Conservation (phyloP, 1,140 invertebrate genomes). For the Chironomus striatipennis region DNA sequence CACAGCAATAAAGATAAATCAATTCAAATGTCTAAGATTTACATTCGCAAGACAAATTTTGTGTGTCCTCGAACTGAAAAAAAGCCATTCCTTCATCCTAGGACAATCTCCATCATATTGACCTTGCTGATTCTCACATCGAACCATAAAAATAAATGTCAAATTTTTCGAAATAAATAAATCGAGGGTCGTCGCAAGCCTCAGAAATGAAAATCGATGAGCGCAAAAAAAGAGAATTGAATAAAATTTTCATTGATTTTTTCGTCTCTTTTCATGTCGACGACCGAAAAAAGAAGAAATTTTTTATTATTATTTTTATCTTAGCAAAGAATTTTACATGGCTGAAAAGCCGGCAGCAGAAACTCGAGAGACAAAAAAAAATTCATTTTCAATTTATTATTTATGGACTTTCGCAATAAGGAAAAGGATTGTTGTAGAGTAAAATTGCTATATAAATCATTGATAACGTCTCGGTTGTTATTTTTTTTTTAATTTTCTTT, state of each 20-base stretch:
- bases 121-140: too few relatives aligned
- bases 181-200: too few relatives aligned
- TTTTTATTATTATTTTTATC: neutral
- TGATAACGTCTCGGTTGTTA: slow-evolving; percentile 7
- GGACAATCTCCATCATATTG: too few relatives aligned
- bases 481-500: neutral
- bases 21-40: too few relatives aligned
- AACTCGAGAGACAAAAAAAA: neutral
- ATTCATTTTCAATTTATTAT: neutral
- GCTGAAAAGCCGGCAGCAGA: neutral
- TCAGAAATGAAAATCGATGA: too few relatives aligned
- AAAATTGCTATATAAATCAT: slow-evolving; percentile 6
- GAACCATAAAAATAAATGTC: too few relatives aligned
- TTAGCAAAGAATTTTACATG: neutral
- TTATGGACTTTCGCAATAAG: neutral
- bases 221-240: neutral
- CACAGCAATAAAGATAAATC: too few relatives aligned
- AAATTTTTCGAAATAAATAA: too few relatives aligned
- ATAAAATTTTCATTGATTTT: neutral
- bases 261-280: neutral
- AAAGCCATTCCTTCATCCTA: too few relatives aligned
- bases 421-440: neutral
- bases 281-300: neutral
- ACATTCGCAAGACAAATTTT: too few relatives aligned
- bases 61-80: too few relatives aligned